A percentile compares a stretch with the other conserved stretches of the same genome.
Evolutionary conservation across 1,140 invertebrate genomes (phyloP).

Genomic region (Dendroctonus ponderosae): DNA sequence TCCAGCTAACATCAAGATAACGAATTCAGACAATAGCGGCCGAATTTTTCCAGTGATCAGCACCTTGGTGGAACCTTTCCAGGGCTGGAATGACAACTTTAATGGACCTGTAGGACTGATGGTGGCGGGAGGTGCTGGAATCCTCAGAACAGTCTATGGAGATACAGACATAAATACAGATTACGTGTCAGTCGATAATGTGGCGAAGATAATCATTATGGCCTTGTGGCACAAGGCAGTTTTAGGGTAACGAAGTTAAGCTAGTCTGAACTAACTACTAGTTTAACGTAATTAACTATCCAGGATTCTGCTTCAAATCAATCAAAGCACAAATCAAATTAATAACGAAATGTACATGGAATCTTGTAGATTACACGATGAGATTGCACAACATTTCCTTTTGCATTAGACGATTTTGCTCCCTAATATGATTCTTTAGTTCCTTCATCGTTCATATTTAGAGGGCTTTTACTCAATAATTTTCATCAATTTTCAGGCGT

Average conservation of each 20-base stretch:
- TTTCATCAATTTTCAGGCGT: no score
- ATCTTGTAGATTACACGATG: no score
- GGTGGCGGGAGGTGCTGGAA: conserved; percentile 73
- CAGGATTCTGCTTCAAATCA: no score
- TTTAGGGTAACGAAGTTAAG: conserved; percentile 53
- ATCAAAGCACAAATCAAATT: no score
- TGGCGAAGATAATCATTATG: conserved; percentile 75
- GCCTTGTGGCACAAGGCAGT: conserved; percentile 70
- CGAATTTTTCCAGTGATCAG: conserved; percentile 60
- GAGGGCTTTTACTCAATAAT: no score
- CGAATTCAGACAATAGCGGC: not conserved
- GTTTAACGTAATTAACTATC: no score
- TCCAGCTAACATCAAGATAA: not conserved
- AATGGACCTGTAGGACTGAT: conserved; percentile 84
- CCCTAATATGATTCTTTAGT: no score
- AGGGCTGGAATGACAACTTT: conserved; percentile 91
- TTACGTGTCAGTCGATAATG: conserved; percentile 81
- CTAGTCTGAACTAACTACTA: not conserved
- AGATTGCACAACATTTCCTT: no score
- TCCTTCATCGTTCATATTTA: no score
- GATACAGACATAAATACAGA: conserved; percentile 67
- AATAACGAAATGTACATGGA: no score
- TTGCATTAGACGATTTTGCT: no score
- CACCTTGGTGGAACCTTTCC: conserved; percentile 61
- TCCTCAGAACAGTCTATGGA: conserved; percentile 71